Evolutionary conservation across 2,888 invertebrate species (phyloP).

Genomic region (Allophyes oxyacanthae): DNA sequence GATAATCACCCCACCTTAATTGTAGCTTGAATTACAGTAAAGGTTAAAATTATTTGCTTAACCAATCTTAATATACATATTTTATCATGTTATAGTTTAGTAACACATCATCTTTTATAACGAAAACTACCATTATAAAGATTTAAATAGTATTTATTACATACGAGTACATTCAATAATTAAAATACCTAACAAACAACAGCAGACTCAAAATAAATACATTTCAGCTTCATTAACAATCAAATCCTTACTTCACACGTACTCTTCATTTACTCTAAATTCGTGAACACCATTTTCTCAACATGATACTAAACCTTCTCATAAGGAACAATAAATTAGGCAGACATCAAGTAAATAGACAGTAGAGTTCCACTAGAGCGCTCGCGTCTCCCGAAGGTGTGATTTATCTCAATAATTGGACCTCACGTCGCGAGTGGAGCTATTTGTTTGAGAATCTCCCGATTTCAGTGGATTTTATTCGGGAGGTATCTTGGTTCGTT

Average conservation of each 20-base stretch:
- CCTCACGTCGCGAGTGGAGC: conserved; percentile 39
- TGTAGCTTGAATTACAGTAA: conserved; percentile 36
- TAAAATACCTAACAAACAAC: no score
- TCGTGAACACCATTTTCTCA: no score
- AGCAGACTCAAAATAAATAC: no score
- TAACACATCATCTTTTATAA: no score
- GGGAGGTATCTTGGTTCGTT: conserved; percentile 16
- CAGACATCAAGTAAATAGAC: conserved; percentile 40
- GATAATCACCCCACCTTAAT: conserved; percentile 49
- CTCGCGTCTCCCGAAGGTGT: conserved; percentile 55
- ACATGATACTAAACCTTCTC: conserved; percentile 5
- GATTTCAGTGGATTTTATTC: conserved; percentile 20
- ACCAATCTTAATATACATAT: no score
- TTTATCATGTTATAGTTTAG: no score
- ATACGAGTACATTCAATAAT: no score
- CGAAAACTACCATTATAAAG: no score
- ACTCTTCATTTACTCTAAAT: no score
- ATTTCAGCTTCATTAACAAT: no score
- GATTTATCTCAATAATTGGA: conserved; percentile 65
- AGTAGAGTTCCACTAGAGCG: conserved; percentile 29
- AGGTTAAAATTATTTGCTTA: conserved; percentile 16
- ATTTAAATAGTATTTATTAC: background rate
- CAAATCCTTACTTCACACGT: no score
- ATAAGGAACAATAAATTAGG: conserved; percentile 39
- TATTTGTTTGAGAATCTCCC: conserved; percentile 48